Base-by-base conservation (phyloP, 2,797 vertebrate species). In the Lepidocolaptes lacrymiger region DNA sequence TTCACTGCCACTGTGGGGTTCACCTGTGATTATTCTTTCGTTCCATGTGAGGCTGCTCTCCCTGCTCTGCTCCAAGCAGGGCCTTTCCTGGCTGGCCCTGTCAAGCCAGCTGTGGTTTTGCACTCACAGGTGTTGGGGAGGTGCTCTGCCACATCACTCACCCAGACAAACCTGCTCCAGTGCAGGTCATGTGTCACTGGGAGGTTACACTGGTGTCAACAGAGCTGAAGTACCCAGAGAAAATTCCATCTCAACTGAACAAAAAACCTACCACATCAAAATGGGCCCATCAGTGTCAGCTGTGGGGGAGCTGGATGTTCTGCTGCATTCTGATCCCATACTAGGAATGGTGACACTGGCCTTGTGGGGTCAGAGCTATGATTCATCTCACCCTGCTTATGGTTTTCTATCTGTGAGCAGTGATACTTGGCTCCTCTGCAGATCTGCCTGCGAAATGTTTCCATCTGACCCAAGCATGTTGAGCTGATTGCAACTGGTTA, bases 261-360 rank as follows among this genome's bases (percentile, higher is more conserved):
- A 69, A 20, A 37, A 79, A 48, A 4, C 14, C 9, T 52, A 18
- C n/a, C 8, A 9, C 0, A 1, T 52, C 4, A 2, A 80, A 84
- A 36, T 0, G 1, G 54, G 54, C 10, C 32, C 58, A 14, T 64
- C 3, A 2, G 12, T 1, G 1, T 32, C 39, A 89, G 36, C 44
- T 64, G 28, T 28, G 23, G 43, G 23, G 43, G n/a, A 76, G 16
- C 39, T 58, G n/a, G 30, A 21, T 62, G 34, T 12, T 3, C 43
- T 74, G 27, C 52, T 39, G 28, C 2, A 0, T 78, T 75, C 77
- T 46, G 2, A 1, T 2, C 21, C 23, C 2, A 0, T 34, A 5
- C 0, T 62, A 26, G 15, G n/a, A 30, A 11, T 66, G 37, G 12
- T 72, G 58, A 46, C 27, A 2, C 10, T 86, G 36, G 39, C 23